These are phyloP conservation scores for Drosophila lacicola DNA, from an alignment of 2,888 invertebrate species.

Conservation along the genomic window DNA sequence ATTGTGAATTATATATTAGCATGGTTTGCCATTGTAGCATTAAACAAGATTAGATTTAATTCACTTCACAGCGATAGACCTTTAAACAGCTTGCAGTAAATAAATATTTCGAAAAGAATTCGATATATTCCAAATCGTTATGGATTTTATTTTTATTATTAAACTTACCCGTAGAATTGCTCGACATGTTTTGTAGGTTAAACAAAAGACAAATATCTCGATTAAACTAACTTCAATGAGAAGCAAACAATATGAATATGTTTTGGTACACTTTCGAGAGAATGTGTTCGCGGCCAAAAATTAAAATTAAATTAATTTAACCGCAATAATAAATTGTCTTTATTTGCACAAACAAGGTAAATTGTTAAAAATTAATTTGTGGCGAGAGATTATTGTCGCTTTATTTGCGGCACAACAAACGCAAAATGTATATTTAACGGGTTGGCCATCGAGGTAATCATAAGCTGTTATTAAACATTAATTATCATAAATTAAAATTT, in stretches of 20 bases:
- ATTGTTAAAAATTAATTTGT: conserved; percentile 45
- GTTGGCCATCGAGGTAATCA: conserved; percentile 23
- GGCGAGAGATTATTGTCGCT: conserved; percentile 57
- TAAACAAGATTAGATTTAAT: conserved; percentile 15
- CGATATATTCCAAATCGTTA: background rate
- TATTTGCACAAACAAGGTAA: conserved; percentile 27
- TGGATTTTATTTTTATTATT: background rate
- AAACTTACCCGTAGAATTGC: background rate
- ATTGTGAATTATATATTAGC: conserved; percentile 8
- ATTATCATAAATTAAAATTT: conserved; percentile 72
- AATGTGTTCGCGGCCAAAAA: conserved; percentile 21
- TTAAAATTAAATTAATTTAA: conserved; percentile 69
- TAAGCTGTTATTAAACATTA: conserved; percentile 71
- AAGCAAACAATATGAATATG: background rate
- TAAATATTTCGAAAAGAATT: background rate
- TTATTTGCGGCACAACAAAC: conserved; percentile 15
- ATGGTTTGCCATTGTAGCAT: background rate
- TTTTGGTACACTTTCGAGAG: conserved; percentile 15
- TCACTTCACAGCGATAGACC: conserved; percentile 17
- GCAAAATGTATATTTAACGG: conserved; percentile 6
- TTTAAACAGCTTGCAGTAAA: background rate
- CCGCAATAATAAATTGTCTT: conserved; percentile 43
- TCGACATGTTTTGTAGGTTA: background rate
- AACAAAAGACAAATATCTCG: background rate
- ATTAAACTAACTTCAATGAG: background rate